Conservation (phyloP, 2,113 vertebrate species). For the Heterotilapia buettikoferi region DNA sequence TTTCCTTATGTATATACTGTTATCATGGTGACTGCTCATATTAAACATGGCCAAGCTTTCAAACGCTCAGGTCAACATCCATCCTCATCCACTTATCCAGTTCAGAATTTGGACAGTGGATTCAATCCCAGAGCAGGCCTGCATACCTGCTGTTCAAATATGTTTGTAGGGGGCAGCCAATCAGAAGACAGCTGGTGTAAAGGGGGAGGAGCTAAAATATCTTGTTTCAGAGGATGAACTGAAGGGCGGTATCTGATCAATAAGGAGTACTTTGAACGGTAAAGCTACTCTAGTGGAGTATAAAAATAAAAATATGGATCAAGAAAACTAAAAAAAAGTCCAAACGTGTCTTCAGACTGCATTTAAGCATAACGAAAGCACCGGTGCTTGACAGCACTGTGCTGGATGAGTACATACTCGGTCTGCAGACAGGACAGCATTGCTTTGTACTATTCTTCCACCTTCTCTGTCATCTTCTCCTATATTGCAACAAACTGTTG, state of each 20-base stretch:
- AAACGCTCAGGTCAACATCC: neutral
- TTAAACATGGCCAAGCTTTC: neutral
- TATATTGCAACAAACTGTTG: neutral
- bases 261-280: neutral
- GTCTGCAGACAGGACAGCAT: neutral
- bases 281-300: neutral
- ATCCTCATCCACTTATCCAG: too few species aligned
- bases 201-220: neutral
- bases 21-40: neutral
- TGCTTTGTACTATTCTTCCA: neutral
- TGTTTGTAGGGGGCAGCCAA: neutral
- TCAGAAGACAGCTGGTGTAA: neutral
- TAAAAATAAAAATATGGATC: neutral
- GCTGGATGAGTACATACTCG: neutral
- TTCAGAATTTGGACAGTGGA: too few species aligned
- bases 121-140: neutral
- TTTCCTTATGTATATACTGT: neutral
- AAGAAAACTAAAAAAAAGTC: neutral
- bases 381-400: neutral
- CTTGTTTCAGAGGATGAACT: neutral
- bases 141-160: neutral
- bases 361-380: neutral
- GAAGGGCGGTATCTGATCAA: neutral
- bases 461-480: neutral
- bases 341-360: neutral